Evolutionary conservation across 1,140 invertebrate genomes (phyloP), one percentile per base, ranked within the genome.

Genomic region (Temnothorax nylanderi): DNA sequence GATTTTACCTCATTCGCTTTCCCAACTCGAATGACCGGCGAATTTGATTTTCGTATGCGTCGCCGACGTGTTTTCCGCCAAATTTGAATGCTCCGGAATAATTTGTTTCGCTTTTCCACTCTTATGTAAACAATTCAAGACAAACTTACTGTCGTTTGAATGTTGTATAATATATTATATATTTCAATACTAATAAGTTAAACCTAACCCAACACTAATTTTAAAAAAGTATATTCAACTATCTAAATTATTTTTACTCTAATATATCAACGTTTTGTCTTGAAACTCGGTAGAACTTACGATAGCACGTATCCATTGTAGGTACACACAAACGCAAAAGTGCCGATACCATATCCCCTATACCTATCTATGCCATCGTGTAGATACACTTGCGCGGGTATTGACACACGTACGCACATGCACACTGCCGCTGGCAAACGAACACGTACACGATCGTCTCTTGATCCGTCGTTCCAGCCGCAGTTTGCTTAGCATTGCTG

Each of bases 401-500:
- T 84, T 84, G 80, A 84, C 80, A 74, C 80, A 84, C 80, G 54
- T 74, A 74, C 54, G 80, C 41, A 75, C 69, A 74, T 74, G 80
- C 69, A 84, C 80, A 49, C 37, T 41, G 65, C 10, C 49, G 8
- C 41, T 74, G 26, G 69, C 56, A 74, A 84, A 74, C 69, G 80
- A 74, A 84, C 80, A 81, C 78, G 65, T 81, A 81, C 64, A 84
- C 80, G 80, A 90, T 91, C 88, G 88, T 86, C 86, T 90, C 91
- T 87, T 86, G 69, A 71, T 58, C 80, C 76, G 60, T 88, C 72
- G 84, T 87, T 87, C 80, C 71, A 76, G 81, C 75, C 93, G 78
- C 91, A 93, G 94, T 94, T 95, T 94, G 91, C 94, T 94, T 94
- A 94, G 94, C 94, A 94, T 94, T 94, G 93, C 93, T 94, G 93